Evolutionary conservation across 2,113 vertebrate species (phyloP).

Genomic region (Gymnorhina tibicen): DNA sequence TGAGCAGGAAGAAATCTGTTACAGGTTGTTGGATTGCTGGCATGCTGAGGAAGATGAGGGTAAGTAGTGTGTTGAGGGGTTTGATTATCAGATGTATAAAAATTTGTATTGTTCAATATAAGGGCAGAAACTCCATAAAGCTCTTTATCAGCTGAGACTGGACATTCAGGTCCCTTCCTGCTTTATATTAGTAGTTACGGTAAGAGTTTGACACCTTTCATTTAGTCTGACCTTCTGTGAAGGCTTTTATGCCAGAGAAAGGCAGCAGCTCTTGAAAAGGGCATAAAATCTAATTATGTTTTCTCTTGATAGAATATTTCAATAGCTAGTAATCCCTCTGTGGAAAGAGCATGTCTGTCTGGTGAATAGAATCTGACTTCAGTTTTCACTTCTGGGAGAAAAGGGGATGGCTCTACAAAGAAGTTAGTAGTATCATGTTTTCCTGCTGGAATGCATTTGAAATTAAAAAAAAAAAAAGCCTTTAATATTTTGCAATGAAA

Average conservation of each 20-base stretch:
- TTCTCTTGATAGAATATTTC: background rate
- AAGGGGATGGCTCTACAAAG: background rate
- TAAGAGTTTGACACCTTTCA: background rate
- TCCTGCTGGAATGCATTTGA: background rate
- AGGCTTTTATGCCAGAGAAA: background rate
- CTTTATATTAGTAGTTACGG: background rate
- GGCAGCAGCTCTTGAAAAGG: background rate
- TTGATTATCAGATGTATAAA: background rate
- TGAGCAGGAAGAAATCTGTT: background rate
- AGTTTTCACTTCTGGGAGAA: background rate
- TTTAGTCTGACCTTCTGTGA: background rate
- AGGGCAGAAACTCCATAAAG: background rate
- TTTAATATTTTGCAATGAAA: background rate
- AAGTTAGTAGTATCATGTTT: background rate
- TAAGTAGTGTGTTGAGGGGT: background rate
- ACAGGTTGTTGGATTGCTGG: fast-evolving
- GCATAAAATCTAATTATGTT: background rate
- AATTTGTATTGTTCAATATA: background rate
- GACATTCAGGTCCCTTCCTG: background rate
- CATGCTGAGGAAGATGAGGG: background rate
- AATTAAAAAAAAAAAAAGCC: background rate
- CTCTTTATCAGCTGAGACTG: background rate
- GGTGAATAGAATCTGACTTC: background rate
- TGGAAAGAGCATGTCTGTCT: background rate
- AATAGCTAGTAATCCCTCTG: background rate